Evolutionary conservation across 2,113 vertebrate genomes (phyloP), one percentile per base, ranked within the genome.

Genomic region (Strix uralensis): DNA sequence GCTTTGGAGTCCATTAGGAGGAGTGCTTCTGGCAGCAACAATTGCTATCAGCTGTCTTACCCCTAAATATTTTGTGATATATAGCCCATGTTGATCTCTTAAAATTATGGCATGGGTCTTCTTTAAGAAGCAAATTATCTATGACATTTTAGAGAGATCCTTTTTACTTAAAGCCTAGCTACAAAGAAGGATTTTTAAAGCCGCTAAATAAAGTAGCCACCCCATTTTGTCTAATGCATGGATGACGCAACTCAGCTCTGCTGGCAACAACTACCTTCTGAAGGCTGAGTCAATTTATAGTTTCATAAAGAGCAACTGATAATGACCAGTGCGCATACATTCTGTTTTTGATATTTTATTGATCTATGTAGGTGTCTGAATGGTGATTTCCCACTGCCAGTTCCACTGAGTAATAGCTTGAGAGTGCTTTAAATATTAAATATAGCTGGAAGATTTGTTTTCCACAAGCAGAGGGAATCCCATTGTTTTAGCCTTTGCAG

Each of bases 391-490:
- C 71, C 20, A 42, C 72, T 82, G 21, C 30, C 47, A 58, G 66
- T 55, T 88, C 47, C 72, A 55, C 18, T 6, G 7, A 92, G 79
- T 91, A 96, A 94, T 74, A 94, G 49, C 38, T 83, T 81, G 16
- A 34, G 49, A 80, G 77, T 49, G 81, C 47, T 94, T 90, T 96
- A 94, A 97, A 92, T 96, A 97, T 94, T 97, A 91, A 97, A 94
- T 55, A 81, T 19, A 75, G 42, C 54, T 90, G 66, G 51, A 95
- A 93, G 73, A 95, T 86, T 92, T 94, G 40, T 87, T 97, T 95
- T 84, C 58, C 21, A 51, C 26, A 72, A 75, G 40, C 77, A 88
- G n/a, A 67, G 92, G 89, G 51, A 95, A 95, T 96, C 80, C 96
- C 82, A 82, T 89, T 87, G 67, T 65, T 94, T 86, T 54, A 86